Evolutionary conservation across 2,113 vertebrate genomes (phyloP).

Genomic region (Microcebus tavaratra): DNA sequence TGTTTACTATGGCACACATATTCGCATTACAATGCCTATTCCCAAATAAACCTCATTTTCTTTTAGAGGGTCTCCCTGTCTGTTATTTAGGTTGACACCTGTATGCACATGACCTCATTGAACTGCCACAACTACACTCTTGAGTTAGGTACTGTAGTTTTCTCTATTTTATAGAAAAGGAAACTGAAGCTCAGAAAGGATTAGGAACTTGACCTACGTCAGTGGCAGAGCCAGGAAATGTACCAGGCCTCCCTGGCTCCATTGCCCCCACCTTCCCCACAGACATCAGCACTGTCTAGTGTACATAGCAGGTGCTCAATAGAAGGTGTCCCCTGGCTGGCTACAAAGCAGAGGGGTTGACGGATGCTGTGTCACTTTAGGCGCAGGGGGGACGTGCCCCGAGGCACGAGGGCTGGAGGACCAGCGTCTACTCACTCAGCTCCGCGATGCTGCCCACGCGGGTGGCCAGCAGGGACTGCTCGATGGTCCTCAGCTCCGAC

Average conservation of each 20-base stretch:
- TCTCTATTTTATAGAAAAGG: neutral
- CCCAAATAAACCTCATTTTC: neutral
- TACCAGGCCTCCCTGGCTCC: neutral
- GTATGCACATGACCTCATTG: neutral
- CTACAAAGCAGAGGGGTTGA: neutral
- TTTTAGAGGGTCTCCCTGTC: neutral
- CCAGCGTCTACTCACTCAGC: slow-evolving; percentile 92
- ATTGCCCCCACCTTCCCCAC: accelerated
- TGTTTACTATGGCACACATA: neutral
- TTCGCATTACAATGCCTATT: neutral
- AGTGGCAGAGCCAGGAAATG: neutral
- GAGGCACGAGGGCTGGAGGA: neutral
- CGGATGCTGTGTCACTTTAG: neutral
- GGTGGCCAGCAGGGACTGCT: slow-evolving; percentile 96
- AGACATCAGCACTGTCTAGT: neutral
- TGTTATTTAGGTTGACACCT: neutral
- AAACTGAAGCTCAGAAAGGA: neutral
- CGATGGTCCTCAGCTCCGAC: slow-evolving; percentile 94
- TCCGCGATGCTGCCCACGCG: slow-evolving; percentile 97
- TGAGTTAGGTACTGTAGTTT: neutral
- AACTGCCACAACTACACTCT: neutral
- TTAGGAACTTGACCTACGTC: neutral
- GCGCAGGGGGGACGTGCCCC: neutral
- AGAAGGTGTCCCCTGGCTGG: neutral
- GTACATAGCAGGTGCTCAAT: neutral